A percentile compares a stretch with the other conserved stretches of the same genome.
phyloP scores from a whole-genome alignment of 2,888 invertebrate genomes.

The Sclerodermus sp. region DNA sequence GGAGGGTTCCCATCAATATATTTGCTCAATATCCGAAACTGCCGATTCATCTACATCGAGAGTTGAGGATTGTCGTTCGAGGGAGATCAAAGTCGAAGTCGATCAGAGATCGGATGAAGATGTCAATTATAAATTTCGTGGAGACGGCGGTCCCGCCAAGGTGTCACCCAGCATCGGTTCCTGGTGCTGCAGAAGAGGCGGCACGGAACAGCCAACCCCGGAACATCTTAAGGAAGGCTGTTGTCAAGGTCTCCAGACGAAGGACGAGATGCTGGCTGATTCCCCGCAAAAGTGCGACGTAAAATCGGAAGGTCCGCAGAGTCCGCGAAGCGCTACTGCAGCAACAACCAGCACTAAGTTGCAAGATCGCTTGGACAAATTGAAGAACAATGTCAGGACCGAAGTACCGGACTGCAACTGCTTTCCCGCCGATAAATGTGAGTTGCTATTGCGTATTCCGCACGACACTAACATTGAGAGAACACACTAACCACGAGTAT shows the following conservation, averaged over 20 bases:
- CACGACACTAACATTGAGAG: constrained; percentile 51
- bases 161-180: constrained; percentile 68
- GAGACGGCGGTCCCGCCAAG: constrained; percentile 71
- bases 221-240: constrained; percentile 75
- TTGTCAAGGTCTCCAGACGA: constrained; percentile 72
- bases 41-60: constrained; percentile 21
- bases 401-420: constrained; percentile 91
- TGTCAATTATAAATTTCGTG: constrained; percentile 60
- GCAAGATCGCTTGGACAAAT: constrained; percentile 64
- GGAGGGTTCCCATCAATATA: constrained; percentile 37
- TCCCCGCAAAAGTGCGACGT: constrained; percentile 56
- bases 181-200: constrained; percentile 74
- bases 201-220: constrained; percentile 71
- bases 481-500: constrained; percentile 44
- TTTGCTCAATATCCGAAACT: constrained; percentile 29
- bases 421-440: constrained; percentile 78
- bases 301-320: constrained; percentile 43
- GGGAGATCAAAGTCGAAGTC: constrained; percentile 43
- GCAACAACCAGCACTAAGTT: constrained; percentile 61
- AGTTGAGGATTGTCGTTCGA: constrained; percentile 25
- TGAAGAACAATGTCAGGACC: constrained; percentile 71
- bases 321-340: constrained; percentile 43
- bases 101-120: constrained; percentile 32
- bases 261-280: constrained; percentile 68
- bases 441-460: constrained; percentile 52